These are phyloP conservation scores for Spodoptera picta DNA, from an alignment of 2,888 invertebrate genomes.

Conservation along the genomic window DNA sequence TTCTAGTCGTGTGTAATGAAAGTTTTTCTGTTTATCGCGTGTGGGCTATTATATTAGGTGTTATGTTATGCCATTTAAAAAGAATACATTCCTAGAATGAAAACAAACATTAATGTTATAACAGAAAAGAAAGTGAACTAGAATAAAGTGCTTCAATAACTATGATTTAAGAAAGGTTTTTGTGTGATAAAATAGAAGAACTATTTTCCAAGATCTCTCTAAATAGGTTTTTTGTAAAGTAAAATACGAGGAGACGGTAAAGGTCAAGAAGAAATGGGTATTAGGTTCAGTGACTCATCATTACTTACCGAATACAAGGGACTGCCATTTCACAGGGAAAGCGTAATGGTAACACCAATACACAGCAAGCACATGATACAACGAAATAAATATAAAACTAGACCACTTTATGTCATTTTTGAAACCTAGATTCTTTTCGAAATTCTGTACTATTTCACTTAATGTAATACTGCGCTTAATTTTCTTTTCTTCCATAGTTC, in stretches of 20 bases:
- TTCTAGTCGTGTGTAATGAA: neutral
- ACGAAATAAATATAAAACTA: slow-evolving; percentile 71
- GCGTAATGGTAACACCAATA: slow-evolving; percentile 81
- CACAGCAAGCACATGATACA: slow-evolving; percentile 78
- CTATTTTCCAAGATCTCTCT: slow-evolving; percentile 21
- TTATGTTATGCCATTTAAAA: slow-evolving; percentile 1
- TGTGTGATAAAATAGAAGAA: slow-evolving; percentile 19
- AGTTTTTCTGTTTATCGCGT: neutral
- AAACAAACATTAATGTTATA: neutral
- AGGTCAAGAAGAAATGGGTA: slow-evolving; percentile 8
- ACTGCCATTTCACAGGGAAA: slow-evolving; percentile 82
- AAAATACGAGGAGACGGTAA: slow-evolving; percentile 7
- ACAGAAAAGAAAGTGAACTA: slow-evolving; percentile 2
- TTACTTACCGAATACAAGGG: slow-evolving; percentile 76
- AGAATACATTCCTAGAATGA: slow-evolving; percentile 7
- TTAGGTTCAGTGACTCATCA: neutral
- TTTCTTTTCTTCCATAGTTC: slow-evolving; percentile 50
- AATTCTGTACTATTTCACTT: slow-evolving; percentile 71
- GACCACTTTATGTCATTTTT: slow-evolving; percentile 84
- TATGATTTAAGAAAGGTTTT: slow-evolving; percentile 29
- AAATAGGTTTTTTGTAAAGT: slow-evolving; percentile 19
- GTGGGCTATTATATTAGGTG: neutral
- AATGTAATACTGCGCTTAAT: slow-evolving; percentile 58
- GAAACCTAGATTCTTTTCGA: slow-evolving; percentile 79
- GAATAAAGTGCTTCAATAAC: slow-evolving; percentile 17